phyloP scores from a whole-genome alignment of 2,888 invertebrate genomes.

The Phortica okadai region DNA sequence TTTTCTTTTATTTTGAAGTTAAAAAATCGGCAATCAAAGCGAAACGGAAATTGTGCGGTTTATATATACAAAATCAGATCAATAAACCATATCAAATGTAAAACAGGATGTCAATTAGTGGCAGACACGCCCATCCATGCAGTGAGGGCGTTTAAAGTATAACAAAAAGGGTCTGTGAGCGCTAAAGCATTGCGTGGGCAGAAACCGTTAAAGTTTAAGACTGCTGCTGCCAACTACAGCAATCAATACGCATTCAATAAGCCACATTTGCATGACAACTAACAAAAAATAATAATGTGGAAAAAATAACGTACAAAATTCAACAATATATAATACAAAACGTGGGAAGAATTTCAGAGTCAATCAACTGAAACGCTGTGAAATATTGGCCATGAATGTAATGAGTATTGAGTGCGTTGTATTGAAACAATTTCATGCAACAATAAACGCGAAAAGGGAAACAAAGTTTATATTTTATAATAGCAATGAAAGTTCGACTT shows the following conservation, averaged over 20 bases:
- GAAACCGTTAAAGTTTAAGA: slow-evolving; percentile 6
- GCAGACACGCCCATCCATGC: not conserved
- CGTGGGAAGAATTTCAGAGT: not conserved
- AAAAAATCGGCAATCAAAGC: not conserved
- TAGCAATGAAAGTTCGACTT: not conserved
- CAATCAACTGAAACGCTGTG: slow-evolving; percentile 28
- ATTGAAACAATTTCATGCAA: slow-evolving; percentile 22
- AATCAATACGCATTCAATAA: slow-evolving; percentile 2
- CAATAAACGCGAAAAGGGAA: not conserved
- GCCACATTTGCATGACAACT: not conserved
- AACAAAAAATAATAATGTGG: not conserved
- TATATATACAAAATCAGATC: slow-evolving; percentile 14
- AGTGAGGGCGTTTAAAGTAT: not conserved
- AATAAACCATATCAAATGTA: slow-evolving; percentile 24
- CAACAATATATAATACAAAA: not conserved
- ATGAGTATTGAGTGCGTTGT: not conserved
- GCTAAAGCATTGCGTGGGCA: not conserved
- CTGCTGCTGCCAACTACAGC: not conserved
- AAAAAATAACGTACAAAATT: slow-evolving; percentile 27
- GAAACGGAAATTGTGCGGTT: slow-evolving; percentile 12
- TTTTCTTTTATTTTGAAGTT: not conserved
- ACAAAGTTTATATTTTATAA: not conserved
- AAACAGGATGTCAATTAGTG: slow-evolving; percentile 6
- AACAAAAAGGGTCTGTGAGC: not conserved
- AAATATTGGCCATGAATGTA: slow-evolving; percentile 9